A percentile compares a stretch with the other conserved stretches of the same genome.
Evolutionary conservation across 2,888 invertebrate species (phyloP).

Genomic region (Platypus cylindrus): DNA sequence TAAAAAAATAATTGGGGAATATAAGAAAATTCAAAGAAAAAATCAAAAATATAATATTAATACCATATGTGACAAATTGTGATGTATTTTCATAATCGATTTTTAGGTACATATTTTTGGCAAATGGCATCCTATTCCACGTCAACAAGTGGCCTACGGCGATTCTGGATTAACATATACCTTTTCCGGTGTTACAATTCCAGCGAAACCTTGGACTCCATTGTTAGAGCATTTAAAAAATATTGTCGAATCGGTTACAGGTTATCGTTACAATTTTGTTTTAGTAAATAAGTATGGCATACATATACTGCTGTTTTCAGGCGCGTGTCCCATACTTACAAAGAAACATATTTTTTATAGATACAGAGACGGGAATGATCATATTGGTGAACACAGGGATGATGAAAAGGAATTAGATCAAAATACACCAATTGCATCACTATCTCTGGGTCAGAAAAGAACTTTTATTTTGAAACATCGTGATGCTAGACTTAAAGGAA

Average conservation of each 20-base stretch:
- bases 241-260: constrained; percentile 38
- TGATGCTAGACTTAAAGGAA: constrained; percentile 40
- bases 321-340: too few species aligned
- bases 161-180: constrained; percentile 50
- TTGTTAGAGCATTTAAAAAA: constrained; percentile 40
- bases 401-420: constrained; percentile 54
- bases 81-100: too few species aligned
- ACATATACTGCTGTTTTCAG: too few species aligned
- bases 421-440: constrained; percentile 50
- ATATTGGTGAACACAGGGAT: constrained; percentile 60
- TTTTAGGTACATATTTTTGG: constrained; percentile 46
- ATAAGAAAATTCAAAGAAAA: too few species aligned
- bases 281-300: constrained; percentile 59
- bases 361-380: constrained; percentile 53
- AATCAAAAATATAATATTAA: too few species aligned
- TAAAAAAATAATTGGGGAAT: too few species aligned
- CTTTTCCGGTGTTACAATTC: constrained; percentile 51
- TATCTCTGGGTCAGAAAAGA: constrained; percentile 52
- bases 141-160: constrained; percentile 58
- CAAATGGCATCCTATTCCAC: constrained; percentile 51
- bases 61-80: too few species aligned
- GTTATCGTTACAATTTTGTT: constrained; percentile 50
- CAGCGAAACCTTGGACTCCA: constrained; percentile 50
- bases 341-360: constrained; percentile 38
- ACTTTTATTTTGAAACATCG: constrained; percentile 52